Percentiles rank a stretch among this genome's conserved stretches.
Conservation (phyloP, 2,888 invertebrate species). For the Himalopsyche anomala region DNA sequence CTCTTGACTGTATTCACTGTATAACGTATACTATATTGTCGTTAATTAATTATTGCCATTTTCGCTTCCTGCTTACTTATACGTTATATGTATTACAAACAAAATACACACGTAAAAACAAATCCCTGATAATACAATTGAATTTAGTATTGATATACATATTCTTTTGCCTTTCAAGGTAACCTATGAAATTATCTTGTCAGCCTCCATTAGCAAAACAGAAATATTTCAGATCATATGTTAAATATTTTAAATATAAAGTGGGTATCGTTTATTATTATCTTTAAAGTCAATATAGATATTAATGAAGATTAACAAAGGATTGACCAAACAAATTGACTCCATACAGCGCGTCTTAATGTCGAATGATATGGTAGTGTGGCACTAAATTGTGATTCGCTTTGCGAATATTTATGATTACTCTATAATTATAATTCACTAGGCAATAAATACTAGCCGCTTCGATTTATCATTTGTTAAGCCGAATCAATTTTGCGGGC, state of each 20-base stretch:
- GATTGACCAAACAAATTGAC: slow-evolving; percentile 11
- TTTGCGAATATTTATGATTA: not conserved
- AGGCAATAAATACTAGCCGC: not conserved
- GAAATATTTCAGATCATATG: no score
- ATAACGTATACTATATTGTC: no score
- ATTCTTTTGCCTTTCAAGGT: no score
- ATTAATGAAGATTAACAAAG: not conserved
- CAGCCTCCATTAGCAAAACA: no score
- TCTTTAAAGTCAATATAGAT: not conserved
- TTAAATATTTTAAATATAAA: not conserved
- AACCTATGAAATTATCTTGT: no score
- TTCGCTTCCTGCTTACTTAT: no score
- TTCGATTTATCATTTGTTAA: not conserved
- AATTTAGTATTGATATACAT: no score
- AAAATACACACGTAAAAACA: no score
- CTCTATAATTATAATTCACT: not conserved
- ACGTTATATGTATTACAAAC: no score
- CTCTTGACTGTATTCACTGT: no score
- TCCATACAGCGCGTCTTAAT: not conserved
- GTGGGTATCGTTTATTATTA: not conserved
- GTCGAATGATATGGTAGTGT: not conserved
- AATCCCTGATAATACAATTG: no score
- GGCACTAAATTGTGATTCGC: not conserved
- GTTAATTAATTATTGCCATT: no score
- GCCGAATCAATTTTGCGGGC: not conserved